Evolutionary conservation across 2,113 vertebrate genomes (phyloP).

Genomic region (Dipodomys spectabilis): DNA sequence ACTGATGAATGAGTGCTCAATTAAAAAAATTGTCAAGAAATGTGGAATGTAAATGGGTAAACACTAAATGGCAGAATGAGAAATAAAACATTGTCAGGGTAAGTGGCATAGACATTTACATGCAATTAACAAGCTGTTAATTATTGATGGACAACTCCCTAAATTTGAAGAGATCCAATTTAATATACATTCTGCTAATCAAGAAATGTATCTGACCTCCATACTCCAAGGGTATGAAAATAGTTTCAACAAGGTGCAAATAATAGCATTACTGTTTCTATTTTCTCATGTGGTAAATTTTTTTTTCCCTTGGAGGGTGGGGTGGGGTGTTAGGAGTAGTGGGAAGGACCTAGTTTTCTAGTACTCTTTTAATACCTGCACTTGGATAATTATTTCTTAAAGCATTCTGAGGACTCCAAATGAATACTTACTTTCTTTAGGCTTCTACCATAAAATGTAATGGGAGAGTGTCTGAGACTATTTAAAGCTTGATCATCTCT

Average conservation of each 20-base stretch:
- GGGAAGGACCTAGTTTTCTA: not conserved
- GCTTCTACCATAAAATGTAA: slow-evolving; percentile 58
- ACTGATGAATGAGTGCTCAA: slow-evolving; percentile 11
- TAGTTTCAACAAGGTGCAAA: slow-evolving; percentile 46
- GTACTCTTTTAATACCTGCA: slow-evolving; percentile 36
- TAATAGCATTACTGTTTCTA: slow-evolving; percentile 43
- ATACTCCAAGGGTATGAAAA: slow-evolving; percentile 34
- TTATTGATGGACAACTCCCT: slow-evolving; percentile 74
- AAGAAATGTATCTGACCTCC: slow-evolving; percentile 58
- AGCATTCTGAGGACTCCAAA: slow-evolving; percentile 49
- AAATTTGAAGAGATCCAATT: slow-evolving; percentile 52
- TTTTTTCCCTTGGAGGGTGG: not conserved
- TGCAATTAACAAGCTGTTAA: slow-evolving; percentile 75
- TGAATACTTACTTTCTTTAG: slow-evolving; percentile 54
- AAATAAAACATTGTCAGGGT: slow-evolving; percentile 77
- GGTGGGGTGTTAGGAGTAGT: not conserved
- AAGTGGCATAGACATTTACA: slow-evolving; percentile 72
- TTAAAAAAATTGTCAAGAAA: slow-evolving; percentile 40
- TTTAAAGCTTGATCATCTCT: slow-evolving; percentile 57
- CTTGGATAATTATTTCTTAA: slow-evolving; percentile 71
- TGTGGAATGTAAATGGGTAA: slow-evolving; percentile 47
- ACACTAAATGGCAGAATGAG: slow-evolving; percentile 74
- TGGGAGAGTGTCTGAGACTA: slow-evolving; percentile 30
- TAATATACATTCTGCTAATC: slow-evolving; percentile 64
- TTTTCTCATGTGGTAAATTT: slow-evolving; percentile 20